phyloP scores from a whole-genome alignment of 2,888 invertebrate species.

The Eupithecia subumbrata region DNA sequence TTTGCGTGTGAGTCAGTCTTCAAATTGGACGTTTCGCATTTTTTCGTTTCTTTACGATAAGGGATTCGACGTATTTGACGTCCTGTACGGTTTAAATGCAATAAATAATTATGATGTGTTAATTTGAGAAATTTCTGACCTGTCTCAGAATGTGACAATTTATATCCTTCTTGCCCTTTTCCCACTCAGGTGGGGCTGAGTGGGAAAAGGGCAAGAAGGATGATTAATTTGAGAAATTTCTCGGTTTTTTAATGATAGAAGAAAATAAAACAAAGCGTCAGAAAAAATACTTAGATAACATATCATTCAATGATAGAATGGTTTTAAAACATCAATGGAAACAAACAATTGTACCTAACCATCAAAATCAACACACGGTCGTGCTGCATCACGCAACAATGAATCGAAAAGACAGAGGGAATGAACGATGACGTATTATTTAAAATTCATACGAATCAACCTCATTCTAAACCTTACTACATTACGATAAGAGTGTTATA shows the following conservation, averaged over 20 bases:
- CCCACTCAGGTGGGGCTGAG: too few species aligned
- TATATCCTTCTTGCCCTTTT: too few species aligned
- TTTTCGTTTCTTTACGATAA: too few species aligned
- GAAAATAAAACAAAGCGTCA: not conserved
- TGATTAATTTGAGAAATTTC: too few species aligned
- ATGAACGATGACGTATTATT: slow-evolving; percentile 74
- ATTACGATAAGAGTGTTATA: slow-evolving; percentile 35
- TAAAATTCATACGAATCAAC: slow-evolving; percentile 69
- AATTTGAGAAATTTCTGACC: not conserved
- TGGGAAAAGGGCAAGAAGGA: too few species aligned
- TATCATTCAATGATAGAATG: too few species aligned
- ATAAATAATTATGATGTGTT: not conserved
- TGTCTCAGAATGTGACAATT: too few species aligned
- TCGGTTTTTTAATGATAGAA: not conserved
- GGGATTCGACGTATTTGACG: not conserved
- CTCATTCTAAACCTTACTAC: slow-evolving; percentile 49
- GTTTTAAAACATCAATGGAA: slow-evolving; percentile 51
- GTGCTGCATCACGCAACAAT: slow-evolving; percentile 69
- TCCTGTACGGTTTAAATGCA: not conserved
- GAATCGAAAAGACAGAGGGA: slow-evolving; percentile 78
- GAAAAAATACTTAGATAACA: not conserved
- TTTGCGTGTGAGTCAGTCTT: not conserved
- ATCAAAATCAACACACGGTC: slow-evolving; percentile 75
- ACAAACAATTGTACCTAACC: slow-evolving; percentile 55
- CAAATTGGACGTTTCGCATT: not conserved